Conservation (phyloP, 2,888 invertebrate species). For the Halictus ligatus region DNA sequence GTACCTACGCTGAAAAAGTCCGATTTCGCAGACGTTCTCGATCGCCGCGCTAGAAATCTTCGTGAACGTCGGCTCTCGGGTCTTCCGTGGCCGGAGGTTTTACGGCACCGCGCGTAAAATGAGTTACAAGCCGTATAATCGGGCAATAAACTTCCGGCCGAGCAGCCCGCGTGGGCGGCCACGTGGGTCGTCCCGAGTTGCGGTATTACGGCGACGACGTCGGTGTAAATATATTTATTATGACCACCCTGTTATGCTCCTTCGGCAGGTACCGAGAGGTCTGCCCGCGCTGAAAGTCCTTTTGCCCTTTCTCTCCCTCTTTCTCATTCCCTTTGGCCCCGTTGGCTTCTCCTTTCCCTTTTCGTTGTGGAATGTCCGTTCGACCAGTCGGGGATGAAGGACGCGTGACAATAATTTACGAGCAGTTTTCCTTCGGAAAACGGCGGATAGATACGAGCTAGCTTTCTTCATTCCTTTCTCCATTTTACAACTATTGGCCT, state of each 20-base stretch:
- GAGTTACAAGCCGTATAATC: slow-evolving; percentile 66
- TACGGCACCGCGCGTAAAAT: slow-evolving; percentile 60
- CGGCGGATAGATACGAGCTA: background rate
- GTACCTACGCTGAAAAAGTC: background rate
- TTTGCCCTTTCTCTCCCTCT: slow-evolving; percentile 24
- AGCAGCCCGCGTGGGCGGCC: slow-evolving; percentile 45
- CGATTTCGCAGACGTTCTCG: background rate
- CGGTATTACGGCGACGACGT: slow-evolving; percentile 53
- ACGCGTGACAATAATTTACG: slow-evolving; percentile 40
- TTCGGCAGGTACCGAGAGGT: slow-evolving; percentile 13
- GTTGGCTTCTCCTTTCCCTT: slow-evolving; percentile 28
- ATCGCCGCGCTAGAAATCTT: background rate
- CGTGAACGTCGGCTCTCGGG: background rate
- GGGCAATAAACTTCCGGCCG: slow-evolving; percentile 58
- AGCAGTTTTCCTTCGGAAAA: background rate
- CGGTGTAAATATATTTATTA: slow-evolving; percentile 66
- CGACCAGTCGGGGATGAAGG: slow-evolving; percentile 15
- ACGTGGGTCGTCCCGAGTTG: slow-evolving; percentile 60
- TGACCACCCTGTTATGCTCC: slow-evolving; percentile 19
- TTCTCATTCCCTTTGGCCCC: slow-evolving; percentile 3
- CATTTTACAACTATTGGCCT: background rate
- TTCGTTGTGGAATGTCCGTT: background rate
- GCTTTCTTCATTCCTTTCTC: background rate
- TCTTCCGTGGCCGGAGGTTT: slow-evolving; percentile 43
- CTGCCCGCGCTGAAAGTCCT: slow-evolving; percentile 12